Base-by-base conservation (phyloP, 2,888 invertebrate species). In the Brassicogethes aeneus region DNA sequence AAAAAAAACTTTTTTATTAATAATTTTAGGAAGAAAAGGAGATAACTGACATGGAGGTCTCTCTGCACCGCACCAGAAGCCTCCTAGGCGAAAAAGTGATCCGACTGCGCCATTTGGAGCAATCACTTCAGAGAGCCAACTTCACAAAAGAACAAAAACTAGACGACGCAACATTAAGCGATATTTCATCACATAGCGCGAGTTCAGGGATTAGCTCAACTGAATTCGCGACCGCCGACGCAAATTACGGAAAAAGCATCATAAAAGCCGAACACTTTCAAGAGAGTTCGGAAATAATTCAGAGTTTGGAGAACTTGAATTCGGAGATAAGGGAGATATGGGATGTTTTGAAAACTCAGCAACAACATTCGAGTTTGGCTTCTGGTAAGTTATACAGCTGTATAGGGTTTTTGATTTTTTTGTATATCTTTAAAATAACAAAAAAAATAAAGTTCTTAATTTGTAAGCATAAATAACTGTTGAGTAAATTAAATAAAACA, bases 51-150 rank as follows among this genome's bases (percentile, higher is more conserved):
- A 80, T 88, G 73, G 88, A 88, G 64, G 85, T 88, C 44, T 85
- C 85, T 42, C 65, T 88, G 34, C 87, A 88, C 69, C 78, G 88
- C 1, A 88, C 88, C 2, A 75, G 84, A 1, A 85, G 86, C 2
- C 66, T 88, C 23, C 70, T 88, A 14, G 87, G 87, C 10, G 88
- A 88, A 65, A 88, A 88, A 65, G 85, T 87, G 39, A 88, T 88
- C 39, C 72, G 88, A 14, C 68, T 88, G 59, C 72, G 85, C 2
- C 86, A 88, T 62, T 71, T 88, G 59, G 87, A 88, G 62, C 82
- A 86, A 50, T 85, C 86, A 1, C 66, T 88, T 41, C 75, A 82
- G 39, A 70, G 80, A 14, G 75, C 82, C 16, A 75, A 78, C 44
- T 70, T 60, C 2, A 51, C 55, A 36, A 59, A 56, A 37, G 60